Evolutionary conservation across 2,113 vertebrate species (phyloP).

Genomic region (Lophura nycthemera): DNA sequence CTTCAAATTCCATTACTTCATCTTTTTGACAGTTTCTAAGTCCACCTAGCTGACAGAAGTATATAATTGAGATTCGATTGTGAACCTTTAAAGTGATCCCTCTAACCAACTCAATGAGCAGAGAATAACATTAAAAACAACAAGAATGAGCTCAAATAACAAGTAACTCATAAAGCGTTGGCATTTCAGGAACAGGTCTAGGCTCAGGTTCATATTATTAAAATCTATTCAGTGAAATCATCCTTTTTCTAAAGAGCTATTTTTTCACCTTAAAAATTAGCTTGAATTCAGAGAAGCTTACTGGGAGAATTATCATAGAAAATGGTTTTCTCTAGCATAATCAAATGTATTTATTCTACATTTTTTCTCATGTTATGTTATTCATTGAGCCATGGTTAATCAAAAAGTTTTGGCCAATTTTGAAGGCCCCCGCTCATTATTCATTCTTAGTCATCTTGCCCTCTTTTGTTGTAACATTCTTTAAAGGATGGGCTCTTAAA

Average conservation of each 20-base stretch:
- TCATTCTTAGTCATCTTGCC: constrained; percentile 13
- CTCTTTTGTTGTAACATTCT: constrained; percentile 15
- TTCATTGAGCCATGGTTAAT: constrained; percentile 18
- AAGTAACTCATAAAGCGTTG: neutral
- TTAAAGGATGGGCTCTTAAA: constrained; percentile 14
- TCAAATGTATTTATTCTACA: constrained; percentile 22
- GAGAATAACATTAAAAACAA: neutral
- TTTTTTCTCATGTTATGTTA: neutral
- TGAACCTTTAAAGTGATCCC: neutral
- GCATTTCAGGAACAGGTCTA: neutral
- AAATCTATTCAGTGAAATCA: neutral
- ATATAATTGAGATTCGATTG: neutral
- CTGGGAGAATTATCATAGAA: neutral
- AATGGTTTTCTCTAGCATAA: neutral
- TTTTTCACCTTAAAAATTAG: constrained; percentile 49
- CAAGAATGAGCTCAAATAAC: neutral
- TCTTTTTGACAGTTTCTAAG: neutral
- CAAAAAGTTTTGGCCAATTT: constrained; percentile 15
- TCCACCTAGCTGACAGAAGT: neutral
- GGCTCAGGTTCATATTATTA: neutral
- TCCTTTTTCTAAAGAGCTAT: neutral
- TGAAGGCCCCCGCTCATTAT: constrained; percentile 10
- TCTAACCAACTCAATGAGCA: neutral
- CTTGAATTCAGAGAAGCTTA: neutral
- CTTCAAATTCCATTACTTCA: neutral